Conservation (phyloP, 2,797 vertebrate species). For the Sebastes flavidus region DNA sequence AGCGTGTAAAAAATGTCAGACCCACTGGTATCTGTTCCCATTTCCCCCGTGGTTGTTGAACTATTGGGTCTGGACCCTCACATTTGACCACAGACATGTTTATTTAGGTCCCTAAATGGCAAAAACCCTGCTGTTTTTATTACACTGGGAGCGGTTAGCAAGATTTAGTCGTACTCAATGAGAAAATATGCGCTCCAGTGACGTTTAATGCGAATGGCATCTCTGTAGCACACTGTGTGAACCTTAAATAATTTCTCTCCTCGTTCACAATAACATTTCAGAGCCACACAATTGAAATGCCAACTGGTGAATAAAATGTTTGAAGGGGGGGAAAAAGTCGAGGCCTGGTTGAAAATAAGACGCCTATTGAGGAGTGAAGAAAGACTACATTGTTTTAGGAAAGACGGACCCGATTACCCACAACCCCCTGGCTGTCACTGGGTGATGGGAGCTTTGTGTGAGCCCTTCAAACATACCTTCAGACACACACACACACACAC, state of each 20-base stretch:
- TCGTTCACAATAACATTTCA: conserved; percentile 61
- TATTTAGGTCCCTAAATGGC: conserved; percentile 20
- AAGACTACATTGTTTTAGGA: conserved; percentile 74
- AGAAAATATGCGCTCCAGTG: conserved; percentile 2
- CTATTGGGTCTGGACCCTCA: neutral
- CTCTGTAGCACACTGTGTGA: conserved; percentile 21
- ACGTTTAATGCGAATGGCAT: conserved; percentile 32
- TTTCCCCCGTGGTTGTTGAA: conserved; percentile 13
- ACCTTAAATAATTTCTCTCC: conserved; percentile 37
- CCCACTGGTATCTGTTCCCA: neutral
- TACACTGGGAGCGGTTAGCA: conserved; percentile 1
- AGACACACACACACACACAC: neutral
- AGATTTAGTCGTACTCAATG: neutral
- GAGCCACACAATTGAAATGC: conserved; percentile 59
- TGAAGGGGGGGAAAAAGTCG: conserved; percentile 29
- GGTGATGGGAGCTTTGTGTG: conserved; percentile 54
- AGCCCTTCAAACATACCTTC: conserved; percentile 50
- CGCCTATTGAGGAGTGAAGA: conserved; percentile 70
- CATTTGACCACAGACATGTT: conserved; percentile 8
- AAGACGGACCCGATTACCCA: conserved; percentile 59
- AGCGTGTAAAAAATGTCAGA: neutral
- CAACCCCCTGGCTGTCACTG: conserved; percentile 60
- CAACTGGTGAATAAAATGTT: conserved; percentile 66
- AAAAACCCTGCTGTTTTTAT: conserved; percentile 24
- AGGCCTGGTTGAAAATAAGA: conserved; percentile 62